Conservation (phyloP, 2,113 vertebrate genomes). For the Podiceps cristatus region DNA sequence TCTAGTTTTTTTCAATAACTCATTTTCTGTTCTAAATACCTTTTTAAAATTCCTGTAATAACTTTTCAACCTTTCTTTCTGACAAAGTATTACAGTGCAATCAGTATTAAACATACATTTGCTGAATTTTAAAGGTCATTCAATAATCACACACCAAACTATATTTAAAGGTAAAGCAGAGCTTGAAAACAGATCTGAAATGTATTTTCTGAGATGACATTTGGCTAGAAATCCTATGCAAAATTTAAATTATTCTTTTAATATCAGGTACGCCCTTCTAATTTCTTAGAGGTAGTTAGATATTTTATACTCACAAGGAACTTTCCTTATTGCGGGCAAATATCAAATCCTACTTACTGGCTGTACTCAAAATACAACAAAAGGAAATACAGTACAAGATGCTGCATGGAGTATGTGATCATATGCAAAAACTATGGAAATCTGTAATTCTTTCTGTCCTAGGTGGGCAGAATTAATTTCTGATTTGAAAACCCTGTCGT, state of each 20-base stretch:
- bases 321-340: background rate
- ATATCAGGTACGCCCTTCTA: background rate
- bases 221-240: background rate
- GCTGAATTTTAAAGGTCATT: constrained; percentile 39
- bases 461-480: background rate
- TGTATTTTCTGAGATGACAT: background rate
- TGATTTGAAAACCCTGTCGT: background rate
- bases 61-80: background rate
- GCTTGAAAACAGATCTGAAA: background rate
- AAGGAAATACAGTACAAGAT: background rate
- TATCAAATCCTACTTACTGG: background rate
- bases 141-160: background rate
- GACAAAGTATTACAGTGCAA: background rate
- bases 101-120: background rate
- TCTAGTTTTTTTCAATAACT: background rate
- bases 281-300: background rate
- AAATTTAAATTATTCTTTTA: background rate
- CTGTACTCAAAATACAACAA: background rate
- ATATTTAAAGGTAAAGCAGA: background rate
- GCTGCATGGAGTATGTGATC: background rate
- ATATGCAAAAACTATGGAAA: background rate
- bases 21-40: background rate
- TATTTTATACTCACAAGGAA: background rate
- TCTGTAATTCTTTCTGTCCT: background rate
- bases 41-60: background rate